These are phyloP conservation scores for Semaprochilodus insignis DNA, from an alignment of 2,797 vertebrate species.

Conservation along the genomic window DNA sequence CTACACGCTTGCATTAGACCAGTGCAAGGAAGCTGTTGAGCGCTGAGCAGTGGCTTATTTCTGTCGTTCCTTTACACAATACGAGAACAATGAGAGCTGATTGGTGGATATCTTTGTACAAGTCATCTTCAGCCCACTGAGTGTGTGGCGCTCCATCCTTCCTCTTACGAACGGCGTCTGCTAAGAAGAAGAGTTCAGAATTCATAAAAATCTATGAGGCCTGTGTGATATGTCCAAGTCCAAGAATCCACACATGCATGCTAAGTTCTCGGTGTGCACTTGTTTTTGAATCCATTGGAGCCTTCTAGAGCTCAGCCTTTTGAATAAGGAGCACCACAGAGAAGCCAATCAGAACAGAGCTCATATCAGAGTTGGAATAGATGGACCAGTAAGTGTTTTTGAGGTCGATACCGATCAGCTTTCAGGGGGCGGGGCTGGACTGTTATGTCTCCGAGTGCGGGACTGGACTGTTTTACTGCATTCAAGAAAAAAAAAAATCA, in stretches of 20 bases:
- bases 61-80: background rate
- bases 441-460: too few species aligned
- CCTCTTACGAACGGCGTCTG: background rate
- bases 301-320: background rate
- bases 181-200: background rate
- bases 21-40: background rate
- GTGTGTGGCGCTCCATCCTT: background rate
- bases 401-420: too few species aligned
- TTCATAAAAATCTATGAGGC: background rate
- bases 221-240: background rate
- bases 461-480: too few species aligned
- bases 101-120: background rate
- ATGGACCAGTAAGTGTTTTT: too few species aligned
- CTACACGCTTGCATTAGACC: background rate
- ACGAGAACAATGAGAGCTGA: background rate
- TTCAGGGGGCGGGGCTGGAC: too few species aligned
- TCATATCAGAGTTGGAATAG: too few species aligned
- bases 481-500: too few species aligned
- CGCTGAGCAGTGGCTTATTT: background rate
- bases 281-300: background rate
- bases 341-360: too few species aligned
- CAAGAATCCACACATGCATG: background rate
- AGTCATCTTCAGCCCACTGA: background rate
- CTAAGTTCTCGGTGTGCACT: background rate
- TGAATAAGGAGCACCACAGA: background rate